Base-by-base conservation (phyloP, 2,113 vertebrate species). In the Colius striatus region DNA sequence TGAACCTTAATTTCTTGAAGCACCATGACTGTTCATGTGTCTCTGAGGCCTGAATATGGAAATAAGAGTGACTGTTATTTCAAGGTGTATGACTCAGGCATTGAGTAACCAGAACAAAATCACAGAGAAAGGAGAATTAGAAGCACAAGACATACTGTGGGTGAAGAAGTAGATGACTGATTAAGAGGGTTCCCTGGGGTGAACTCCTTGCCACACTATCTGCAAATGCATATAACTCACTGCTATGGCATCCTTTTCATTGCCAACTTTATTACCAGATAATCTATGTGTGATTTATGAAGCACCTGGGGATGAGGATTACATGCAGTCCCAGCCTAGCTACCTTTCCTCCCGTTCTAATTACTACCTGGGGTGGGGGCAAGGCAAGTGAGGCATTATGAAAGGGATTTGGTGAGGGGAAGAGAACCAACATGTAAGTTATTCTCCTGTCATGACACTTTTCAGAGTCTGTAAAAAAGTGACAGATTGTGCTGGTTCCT, bases 291-390 rank as follows among this genome's bases (percentile, higher is more conserved):
- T 48, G 53, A 90, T 86, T 94, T 71, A 43, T n/a, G 48, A 93
- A 87, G 86, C 65, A 96, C 86, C 73, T 67, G 80, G 53, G 80
- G 91, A 89, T 66, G 95, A 50, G 87, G 79, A 91, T 38, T 76
- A 71, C 6, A 3, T 45, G 53, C 0, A 1, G 73, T 55, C 72
- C 63, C 78, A 88, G 72, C 25, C 58, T 84, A 70, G 61, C n/a
- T 48, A 76, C 81, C 55, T 68, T 90, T 78, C 78, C 55, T 74
- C 36, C 50, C 51, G 2, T 20, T 32, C 20, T 16, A 77, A 63
- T 47, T 32, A 47, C 38, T 72, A 2, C 45, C 17, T 20, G 32
- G 60, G 72, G 53, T 30, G 70, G 38, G 23, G 71, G n/a, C 48
- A 82, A 48, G 34, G 58, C n/a, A 63, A 34, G 34, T 47, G 38